Conservation (phyloP, 2,113 vertebrate species). For the Tenrec ecaudatus region DNA sequence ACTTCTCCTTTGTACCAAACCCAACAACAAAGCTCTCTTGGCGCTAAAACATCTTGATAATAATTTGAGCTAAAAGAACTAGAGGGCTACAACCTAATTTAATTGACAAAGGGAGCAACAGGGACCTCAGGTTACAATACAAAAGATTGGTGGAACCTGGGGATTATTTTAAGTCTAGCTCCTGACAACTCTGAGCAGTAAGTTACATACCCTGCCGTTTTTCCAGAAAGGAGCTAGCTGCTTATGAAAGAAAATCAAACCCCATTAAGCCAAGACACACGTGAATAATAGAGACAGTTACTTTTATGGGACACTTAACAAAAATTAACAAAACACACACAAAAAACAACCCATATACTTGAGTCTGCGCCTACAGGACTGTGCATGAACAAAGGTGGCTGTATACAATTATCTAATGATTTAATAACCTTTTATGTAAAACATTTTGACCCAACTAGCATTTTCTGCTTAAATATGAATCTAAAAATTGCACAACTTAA, state of each 20-base stretch:
- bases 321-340: no score
- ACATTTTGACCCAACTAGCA: slow-evolving; percentile 65
- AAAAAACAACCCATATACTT: slow-evolving; percentile 16
- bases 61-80: slow-evolving; percentile 72
- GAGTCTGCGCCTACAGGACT: slow-evolving; percentile 32
- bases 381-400: slow-evolving; percentile 70
- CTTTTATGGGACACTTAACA: slow-evolving; percentile 35
- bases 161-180: slow-evolving; percentile 65
- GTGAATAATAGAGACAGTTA: slow-evolving; percentile 44
- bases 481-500: slow-evolving; percentile 77
- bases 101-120: slow-evolving; percentile 18
- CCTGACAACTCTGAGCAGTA: slow-evolving; percentile 48
- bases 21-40: slow-evolving; percentile 63
- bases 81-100: slow-evolving; percentile 60
- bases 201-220: slow-evolving; percentile 61
- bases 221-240: slow-evolving; percentile 29
- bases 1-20: slow-evolving; percentile 59
- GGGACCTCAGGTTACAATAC: slow-evolving; percentile 58
- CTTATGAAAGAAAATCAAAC: slow-evolving; percentile 66
- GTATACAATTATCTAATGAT: slow-evolving; percentile 76
- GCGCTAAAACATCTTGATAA: slow-evolving; percentile 65
- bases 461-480: slow-evolving; percentile 78
- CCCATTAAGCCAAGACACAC: slow-evolving; percentile 43
- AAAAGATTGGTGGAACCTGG: slow-evolving; percentile 49
- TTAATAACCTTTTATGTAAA: slow-evolving; percentile 76